Conservation (phyloP, 2,113 vertebrate species). For the Indicator maculatus region DNA sequence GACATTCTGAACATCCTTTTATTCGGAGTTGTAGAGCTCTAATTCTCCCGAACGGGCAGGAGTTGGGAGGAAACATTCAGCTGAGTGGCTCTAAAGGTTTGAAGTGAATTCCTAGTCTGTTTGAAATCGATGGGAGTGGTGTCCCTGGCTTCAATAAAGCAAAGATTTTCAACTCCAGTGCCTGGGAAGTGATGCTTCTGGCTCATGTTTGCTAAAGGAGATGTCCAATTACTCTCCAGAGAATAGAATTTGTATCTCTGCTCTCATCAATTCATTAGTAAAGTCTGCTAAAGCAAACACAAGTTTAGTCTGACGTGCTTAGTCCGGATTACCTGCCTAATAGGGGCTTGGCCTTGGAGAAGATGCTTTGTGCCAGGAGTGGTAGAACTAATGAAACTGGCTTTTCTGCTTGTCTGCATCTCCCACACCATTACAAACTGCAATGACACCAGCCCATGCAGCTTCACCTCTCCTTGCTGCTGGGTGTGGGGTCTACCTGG, state of each 20-base stretch:
- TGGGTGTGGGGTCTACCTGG: neutral
- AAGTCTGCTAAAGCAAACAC: neutral
- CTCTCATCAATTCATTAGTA: neutral
- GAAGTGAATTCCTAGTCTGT: neutral
- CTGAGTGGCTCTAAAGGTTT: neutral
- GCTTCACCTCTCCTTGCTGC: neutral
- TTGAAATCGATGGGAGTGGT: neutral
- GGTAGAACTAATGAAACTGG: neutral
- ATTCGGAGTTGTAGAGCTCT: conserved; percentile 42
- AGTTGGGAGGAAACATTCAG: neutral
- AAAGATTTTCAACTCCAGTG: neutral
- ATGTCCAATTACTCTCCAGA: neutral
- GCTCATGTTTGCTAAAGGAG: conserved; percentile 1
- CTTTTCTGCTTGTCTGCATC: neutral
- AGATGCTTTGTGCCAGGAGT: neutral
- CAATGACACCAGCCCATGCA: neutral
- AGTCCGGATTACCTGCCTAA: neutral
- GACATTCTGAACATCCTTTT: conserved; percentile 35
- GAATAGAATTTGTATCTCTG: neutral
- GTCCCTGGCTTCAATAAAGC: neutral
- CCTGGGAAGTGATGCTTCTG: neutral
- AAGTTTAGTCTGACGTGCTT: neutral
- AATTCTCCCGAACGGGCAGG: conserved; percentile 28
- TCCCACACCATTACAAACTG: rapidly evolving
- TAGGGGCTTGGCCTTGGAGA: neutral